These are phyloP conservation scores for Parnassius smintheus DNA, from an alignment of 2,888 invertebrate species.

Conservation along the genomic window DNA sequence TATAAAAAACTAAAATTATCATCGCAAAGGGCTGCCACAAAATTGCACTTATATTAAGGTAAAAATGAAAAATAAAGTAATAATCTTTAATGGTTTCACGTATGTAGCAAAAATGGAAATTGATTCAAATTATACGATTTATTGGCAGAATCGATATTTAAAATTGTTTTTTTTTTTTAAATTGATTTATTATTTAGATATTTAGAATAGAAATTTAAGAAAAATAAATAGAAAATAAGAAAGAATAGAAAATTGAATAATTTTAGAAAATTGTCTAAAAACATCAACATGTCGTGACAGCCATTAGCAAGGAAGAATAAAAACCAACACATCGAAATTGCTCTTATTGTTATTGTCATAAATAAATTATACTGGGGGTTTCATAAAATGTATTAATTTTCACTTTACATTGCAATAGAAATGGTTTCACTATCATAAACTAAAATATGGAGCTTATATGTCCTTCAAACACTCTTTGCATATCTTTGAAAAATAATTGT, in stretches of 20 bases:
- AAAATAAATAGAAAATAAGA: no score
- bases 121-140: no score
- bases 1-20: slow-evolving; percentile 49
- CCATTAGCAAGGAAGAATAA: not conserved
- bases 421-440: not conserved
- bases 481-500: not conserved
- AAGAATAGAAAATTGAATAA: no score
- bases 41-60: slow-evolving; percentile 10
- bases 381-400: slow-evolving; percentile 14
- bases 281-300: not conserved
- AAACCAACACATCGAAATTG: slow-evolving; percentile 9
- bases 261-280: no score
- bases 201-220: no score
- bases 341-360: slow-evolving; percentile 12
- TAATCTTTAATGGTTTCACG: no score
- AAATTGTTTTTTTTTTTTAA: no score
- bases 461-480: not conserved
- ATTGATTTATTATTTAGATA: no score
- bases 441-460: no score
- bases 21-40: slow-evolving; percentile 29
- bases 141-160: no score
- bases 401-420: not conserved
- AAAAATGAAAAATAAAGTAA: no score
- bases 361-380: not conserved
- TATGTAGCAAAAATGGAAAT: no score